Evolutionary conservation across 1,140 invertebrate genomes (phyloP).

Genomic region (Centruroides vittatus): DNA sequence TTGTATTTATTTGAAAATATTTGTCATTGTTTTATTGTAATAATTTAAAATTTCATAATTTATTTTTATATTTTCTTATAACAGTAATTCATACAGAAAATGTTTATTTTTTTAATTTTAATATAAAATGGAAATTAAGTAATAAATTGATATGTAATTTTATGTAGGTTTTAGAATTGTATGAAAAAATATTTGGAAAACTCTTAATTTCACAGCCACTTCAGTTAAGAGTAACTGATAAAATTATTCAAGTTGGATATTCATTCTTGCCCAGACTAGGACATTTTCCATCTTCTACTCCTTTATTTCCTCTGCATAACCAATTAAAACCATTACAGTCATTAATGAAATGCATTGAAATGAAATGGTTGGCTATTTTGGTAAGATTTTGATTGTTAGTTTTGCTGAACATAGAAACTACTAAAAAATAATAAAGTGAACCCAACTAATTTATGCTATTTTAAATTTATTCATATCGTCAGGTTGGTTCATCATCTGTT

Average conservation of each 20-base stretch:
- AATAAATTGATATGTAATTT: not conserved
- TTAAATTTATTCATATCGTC: slow-evolving; percentile 13
- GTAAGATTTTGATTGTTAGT: slow-evolving; percentile 35
- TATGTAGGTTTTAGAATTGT: slow-evolving; percentile 41
- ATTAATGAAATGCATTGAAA: slow-evolving; percentile 63
- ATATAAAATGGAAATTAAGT: too few relatives aligned
- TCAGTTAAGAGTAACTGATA: slow-evolving; percentile 17
- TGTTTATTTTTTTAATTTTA: too few relatives aligned
- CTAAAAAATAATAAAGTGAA: not conserved
- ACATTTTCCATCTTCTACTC: slow-evolving; percentile 1
- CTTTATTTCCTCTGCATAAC: slow-evolving; percentile 43
- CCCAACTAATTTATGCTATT: not conserved
- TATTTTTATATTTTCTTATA: too few relatives aligned
- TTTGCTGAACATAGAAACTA: not conserved
- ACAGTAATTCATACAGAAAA: too few relatives aligned
- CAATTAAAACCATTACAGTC: slow-evolving; percentile 52
- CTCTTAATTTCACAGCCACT: slow-evolving; percentile 13
- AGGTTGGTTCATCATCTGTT: slow-evolving; percentile 57
- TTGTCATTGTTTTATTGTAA: too few relatives aligned
- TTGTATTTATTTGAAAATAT: too few relatives aligned
- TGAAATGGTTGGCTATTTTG: slow-evolving; percentile 84
- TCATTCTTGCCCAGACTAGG: slow-evolving; percentile 24
- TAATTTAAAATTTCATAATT: too few relatives aligned
- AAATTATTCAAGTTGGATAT: slow-evolving; percentile 28
- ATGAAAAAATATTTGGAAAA: slow-evolving; percentile 39